These are phyloP conservation scores for Cephalotes varians DNA, from an alignment of 2,888 invertebrate genomes.

Conservation along the genomic window DNA sequence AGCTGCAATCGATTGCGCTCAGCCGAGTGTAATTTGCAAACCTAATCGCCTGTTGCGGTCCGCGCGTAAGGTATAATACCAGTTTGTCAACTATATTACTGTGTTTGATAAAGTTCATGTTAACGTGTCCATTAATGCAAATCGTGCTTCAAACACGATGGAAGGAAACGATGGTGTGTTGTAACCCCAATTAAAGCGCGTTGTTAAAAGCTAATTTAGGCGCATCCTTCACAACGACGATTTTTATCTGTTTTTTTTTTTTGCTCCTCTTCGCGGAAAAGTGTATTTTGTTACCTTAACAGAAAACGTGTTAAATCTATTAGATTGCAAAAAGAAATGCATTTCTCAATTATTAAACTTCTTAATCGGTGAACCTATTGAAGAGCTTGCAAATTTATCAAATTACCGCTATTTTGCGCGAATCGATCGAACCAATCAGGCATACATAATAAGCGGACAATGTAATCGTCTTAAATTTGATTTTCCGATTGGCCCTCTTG, in stretches of 20 bases:
- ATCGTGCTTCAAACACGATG: conserved; percentile 34
- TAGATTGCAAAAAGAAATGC: background rate
- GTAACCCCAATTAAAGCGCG: conserved; percentile 30
- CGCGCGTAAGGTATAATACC: conserved; percentile 69
- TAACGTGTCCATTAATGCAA: conserved; percentile 69
- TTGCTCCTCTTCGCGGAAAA: background rate
- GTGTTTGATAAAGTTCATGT: conserved; percentile 73
- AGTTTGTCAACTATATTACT: conserved; percentile 70
- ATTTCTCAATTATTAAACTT: conserved; percentile 52
- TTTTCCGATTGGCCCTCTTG: conserved; percentile 71
- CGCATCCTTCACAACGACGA: conserved; percentile 1
- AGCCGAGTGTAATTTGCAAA: conserved; percentile 69
- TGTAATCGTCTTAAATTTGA: conserved; percentile 75
- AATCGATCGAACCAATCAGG: conserved; percentile 62
- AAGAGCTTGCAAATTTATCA: conserved; percentile 65
- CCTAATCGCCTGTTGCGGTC: conserved; percentile 71
- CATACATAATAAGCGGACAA: conserved; percentile 61
- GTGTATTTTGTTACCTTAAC: background rate
- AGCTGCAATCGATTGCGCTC: conserved; percentile 66
- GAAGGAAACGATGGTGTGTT: conserved; percentile 23
- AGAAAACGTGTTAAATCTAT: background rate
- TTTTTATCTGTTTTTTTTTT: background rate
- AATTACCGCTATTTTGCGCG: conserved; percentile 58
- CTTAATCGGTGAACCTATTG: conserved; percentile 63
- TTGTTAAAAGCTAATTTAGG: conserved; percentile 40